phyloP scores from a whole-genome alignment of 2,113 vertebrate species.

The Hystrix cristata region DNA sequence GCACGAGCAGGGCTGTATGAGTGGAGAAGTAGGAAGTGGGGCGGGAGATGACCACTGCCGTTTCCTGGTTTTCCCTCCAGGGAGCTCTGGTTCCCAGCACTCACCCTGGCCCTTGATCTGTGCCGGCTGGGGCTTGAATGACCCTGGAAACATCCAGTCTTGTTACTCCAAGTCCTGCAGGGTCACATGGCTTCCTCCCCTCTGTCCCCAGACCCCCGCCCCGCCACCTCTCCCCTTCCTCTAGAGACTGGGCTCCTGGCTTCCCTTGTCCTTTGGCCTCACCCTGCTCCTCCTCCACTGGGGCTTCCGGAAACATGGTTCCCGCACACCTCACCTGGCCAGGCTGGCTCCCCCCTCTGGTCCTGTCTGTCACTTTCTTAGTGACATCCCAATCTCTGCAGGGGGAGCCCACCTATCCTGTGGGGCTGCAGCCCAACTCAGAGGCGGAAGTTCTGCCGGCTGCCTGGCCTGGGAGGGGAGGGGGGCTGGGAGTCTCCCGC shows the following conservation, averaged over 20 bases:
- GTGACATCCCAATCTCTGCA: not conserved
- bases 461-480: not conserved
- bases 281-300: not conserved
- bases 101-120: no score
- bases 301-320: rapidly evolving
- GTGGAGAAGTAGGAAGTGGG: not conserved
- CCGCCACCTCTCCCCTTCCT: no score
- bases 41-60: rapidly evolving
- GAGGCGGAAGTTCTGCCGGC: not conserved
- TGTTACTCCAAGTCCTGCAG: not conserved
- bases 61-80: rapidly evolving
- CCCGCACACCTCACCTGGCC: rapidly evolving
- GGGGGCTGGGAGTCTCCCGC: not conserved
- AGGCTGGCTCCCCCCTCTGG: rapidly evolving
- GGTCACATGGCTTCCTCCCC: rapidly evolving
- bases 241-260: rapidly evolving
- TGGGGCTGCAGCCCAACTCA: not conserved
- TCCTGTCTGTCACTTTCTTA: not conserved
- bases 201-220: rapidly evolving
- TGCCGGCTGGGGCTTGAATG: not conserved
- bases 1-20: rapidly evolving
- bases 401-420: not conserved
- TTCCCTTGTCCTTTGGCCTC: not conserved
- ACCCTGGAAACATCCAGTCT: not conserved
- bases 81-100: not conserved